phyloP scores from a whole-genome alignment of 2,888 invertebrate species.

The Philhelius pedissequus region DNA sequence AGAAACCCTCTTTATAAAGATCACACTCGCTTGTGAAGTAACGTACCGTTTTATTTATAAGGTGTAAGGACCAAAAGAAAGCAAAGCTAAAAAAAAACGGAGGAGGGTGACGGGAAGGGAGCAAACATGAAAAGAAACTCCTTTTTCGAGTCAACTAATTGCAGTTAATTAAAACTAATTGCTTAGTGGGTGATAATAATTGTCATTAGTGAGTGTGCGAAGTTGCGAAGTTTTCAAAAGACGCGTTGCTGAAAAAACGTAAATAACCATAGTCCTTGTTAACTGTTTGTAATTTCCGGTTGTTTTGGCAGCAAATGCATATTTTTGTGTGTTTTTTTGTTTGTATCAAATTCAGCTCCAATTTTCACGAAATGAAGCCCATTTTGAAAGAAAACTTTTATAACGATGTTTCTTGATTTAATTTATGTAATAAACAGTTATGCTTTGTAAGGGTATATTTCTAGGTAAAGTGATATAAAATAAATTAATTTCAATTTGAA shows the following conservation, averaged over 20 bases:
- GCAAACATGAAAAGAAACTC: constrained; percentile 27
- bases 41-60: constrained; percentile 43
- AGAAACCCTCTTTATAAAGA: background rate
- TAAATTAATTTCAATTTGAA: background rate
- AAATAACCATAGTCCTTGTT: background rate
- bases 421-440: background rate
- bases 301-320: constrained; percentile 3
- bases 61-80: background rate
- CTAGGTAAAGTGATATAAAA: background rate
- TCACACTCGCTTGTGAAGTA: constrained; percentile 21
- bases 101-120: background rate
- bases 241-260: background rate
- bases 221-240: constrained; percentile 5
- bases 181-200: constrained; percentile 62
- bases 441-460: background rate
- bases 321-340: background rate
- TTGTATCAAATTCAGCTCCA: background rate
- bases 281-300: constrained; percentile 8
- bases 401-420: background rate
- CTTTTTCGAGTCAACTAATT: constrained; percentile 56
- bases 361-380: background rate
- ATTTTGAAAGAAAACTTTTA: background rate
- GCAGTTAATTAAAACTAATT: constrained; percentile 68
- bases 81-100: background rate
- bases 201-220: constrained; percentile 26